Evolutionary conservation across 2,797 vertebrate genomes (phyloP), one percentile per base, ranked within the genome.

Genomic region (Eulemur rubriventer): DNA sequence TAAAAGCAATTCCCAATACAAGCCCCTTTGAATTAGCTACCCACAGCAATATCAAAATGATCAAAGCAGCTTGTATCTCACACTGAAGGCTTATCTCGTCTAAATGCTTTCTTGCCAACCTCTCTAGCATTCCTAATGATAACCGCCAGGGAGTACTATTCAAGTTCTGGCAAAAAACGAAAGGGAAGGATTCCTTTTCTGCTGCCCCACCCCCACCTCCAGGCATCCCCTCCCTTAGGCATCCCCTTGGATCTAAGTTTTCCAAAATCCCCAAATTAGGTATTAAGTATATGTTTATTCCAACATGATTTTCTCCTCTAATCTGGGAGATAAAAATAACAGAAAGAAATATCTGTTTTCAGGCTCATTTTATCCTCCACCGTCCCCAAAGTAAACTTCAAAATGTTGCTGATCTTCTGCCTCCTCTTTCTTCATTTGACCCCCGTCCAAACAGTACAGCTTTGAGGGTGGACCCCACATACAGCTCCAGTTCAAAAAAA

Each of bases 221-320:
- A 33, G 9, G 7, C 72, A n/a, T 33, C 11, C 76, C 28, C 48
- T 72, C 20, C 50, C 65, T 67, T 52, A n/a, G 30, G 16, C 33
- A 28, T 57, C 57, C 70, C 46, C 89, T 93, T 18, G 57, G 76
- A 94, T 81, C 83, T 94, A 28, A 89, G 35, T 83, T 94, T 96
- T 93, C 79, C 73, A 7, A 92, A 96, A 94, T 95, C 82, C 82
- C 95, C 96, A 98, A 97, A 97, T 97, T 98, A 98, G 96, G 96
- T 97, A 97, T 97, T 91, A 97, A 96, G 70, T 94, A 65, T n/a
- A 84, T 97, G 96, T 96, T 97, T 97, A 97, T 95, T 89, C 50
- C 86, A 86, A 78, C 69, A 33, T 67, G 82, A 73, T 94, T 91
- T 96, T 95, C 84, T 83, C 89, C 81, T 97, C 91, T 96, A 97